phyloP scores from a whole-genome alignment of 2,797 vertebrate species.

The Rhynchonycteris naso region DNA sequence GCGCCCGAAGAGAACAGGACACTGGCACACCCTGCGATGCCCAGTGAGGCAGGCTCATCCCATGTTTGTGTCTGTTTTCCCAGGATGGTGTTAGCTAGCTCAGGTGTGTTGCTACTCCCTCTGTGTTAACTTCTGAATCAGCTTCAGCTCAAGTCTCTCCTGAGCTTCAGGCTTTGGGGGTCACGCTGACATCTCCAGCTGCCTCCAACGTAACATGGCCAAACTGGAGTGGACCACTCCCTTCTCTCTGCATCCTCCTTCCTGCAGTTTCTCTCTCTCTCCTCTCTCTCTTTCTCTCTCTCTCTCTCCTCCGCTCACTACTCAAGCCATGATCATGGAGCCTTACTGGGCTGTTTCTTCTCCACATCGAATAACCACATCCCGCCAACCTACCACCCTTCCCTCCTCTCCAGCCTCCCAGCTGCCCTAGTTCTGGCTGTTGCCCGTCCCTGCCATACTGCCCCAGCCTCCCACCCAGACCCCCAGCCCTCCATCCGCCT shows the following conservation, averaged over 20 bases:
- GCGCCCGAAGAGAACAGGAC: accelerated
- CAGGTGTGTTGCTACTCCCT: not conserved
- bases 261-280: too few species aligned
- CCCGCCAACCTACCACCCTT: not conserved
- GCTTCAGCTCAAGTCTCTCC: not conserved
- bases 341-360: not conserved
- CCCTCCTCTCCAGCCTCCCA: not conserved
- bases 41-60: not conserved
- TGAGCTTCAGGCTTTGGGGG: not conserved
- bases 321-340: not conserved
- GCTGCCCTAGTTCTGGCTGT: too few species aligned
- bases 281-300: too few species aligned
- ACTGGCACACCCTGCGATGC: accelerated
- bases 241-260: too few species aligned
- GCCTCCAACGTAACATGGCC: not conserved
- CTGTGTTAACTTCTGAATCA: not conserved
- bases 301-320: not conserved
- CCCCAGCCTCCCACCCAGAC: too few species aligned
- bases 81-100: not conserved
- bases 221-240: not conserved
- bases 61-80: not conserved
- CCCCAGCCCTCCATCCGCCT: too few species aligned
- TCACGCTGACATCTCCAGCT: not conserved
- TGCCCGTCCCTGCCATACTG: too few species aligned
- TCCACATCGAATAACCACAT: not conserved